These are phyloP conservation scores for Lophura nycthemera DNA, from an alignment of 2,113 vertebrate species.

Conservation along the genomic window DNA sequence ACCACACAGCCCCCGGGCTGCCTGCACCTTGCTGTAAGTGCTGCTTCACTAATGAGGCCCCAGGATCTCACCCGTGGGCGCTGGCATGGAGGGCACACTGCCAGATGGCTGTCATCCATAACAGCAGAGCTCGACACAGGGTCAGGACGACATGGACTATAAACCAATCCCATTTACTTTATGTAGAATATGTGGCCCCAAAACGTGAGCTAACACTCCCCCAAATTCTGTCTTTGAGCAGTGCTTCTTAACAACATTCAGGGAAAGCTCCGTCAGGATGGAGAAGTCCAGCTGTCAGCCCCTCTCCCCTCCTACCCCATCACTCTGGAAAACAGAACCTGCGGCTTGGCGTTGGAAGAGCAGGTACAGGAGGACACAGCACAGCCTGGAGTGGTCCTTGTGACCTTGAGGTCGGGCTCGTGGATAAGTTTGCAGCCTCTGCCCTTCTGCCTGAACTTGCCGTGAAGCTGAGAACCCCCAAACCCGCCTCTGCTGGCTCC, in stretches of 20 bases:
- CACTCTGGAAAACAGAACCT: neutral
- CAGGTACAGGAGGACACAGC: neutral
- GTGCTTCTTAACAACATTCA: neutral
- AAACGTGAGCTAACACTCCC: neutral
- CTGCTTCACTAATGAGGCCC: neutral
- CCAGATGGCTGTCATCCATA: neutral
- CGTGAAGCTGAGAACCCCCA: neutral
- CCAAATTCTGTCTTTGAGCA: neutral
- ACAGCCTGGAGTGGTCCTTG: neutral
- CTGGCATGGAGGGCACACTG: neutral
- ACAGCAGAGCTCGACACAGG: neutral
- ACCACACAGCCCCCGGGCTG: neutral
- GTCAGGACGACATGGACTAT: neutral
- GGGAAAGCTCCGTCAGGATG: neutral
- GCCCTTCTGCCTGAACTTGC: too few relatives aligned
- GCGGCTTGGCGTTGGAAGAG: neutral
- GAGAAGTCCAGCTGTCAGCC: neutral
- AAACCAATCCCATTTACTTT: neutral
- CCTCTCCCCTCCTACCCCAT: neutral
- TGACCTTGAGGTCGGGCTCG: fast-evolving
- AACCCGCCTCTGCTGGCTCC: too few relatives aligned
- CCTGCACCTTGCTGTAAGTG: neutral
- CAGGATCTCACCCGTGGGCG: neutral
- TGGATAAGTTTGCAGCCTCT: neutral
- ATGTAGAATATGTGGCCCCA: fast-evolving